Base-by-base conservation (phyloP, 2,888 invertebrate genomes). In the Thymelicus acteon region DNA sequence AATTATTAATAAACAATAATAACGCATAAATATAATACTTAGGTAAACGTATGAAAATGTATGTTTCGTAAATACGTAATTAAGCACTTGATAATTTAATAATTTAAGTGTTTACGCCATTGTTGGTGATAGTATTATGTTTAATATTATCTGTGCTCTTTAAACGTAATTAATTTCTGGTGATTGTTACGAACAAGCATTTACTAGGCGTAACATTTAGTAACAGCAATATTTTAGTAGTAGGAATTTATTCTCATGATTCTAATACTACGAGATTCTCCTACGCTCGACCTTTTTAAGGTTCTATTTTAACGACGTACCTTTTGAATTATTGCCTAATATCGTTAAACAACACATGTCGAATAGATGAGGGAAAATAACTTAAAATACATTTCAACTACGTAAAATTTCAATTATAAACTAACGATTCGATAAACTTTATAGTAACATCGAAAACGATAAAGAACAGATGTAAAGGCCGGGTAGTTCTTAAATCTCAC, bases 401-500 rank as follows among this genome's bases (percentile, higher is more conserved):
- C n/a, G 8, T 58, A 58, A n/a, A 7, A 19, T 58, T 39, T 7
- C 39, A 31, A 47, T 19, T n/a, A 62, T n/a, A 48, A 62, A 7
- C 31, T 62, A 63, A 63, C 37, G 19, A 52, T 52, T 63, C 13
- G 62, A 19, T 12, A 61, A 49, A 63, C 15, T 15, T 49, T 15
- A 52, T 39, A 44, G 10, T 44, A 44, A 60, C 15, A 19, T 60
- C 3, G 24, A 19, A 60, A 44, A 47, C 37, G n/a, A 52, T 61
- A 52, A 12, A 54, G 24, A 24, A 24, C 54, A 54, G 54, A 54
- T 54, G 6, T 15, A 64, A 67, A 67, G 67, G 67, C 67, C 61
- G 67, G 61, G 67, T 57, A 61, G 24, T 54, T 40, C 15, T 68
- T 68, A 12, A 37, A 62, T 62, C 15, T 68, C 57, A 68, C 68